Conservation (phyloP, 2,888 invertebrate species). For the Campaea margaritaria region DNA sequence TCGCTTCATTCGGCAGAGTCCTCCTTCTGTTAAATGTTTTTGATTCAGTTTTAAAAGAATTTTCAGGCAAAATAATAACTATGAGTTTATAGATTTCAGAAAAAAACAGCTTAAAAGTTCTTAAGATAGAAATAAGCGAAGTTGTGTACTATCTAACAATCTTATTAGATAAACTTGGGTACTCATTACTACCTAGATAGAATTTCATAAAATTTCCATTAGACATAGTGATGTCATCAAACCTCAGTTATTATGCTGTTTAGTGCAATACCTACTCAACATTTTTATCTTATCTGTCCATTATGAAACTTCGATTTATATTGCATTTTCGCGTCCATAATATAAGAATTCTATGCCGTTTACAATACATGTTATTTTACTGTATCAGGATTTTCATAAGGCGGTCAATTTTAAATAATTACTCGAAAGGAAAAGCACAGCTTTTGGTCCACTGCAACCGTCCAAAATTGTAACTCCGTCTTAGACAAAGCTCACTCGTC, state of each 20-base stretch:
- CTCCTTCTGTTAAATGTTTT: too few species aligned
- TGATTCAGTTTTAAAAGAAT: too few species aligned
- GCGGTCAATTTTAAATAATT: conserved; percentile 25
- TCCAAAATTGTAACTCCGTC: conserved; percentile 72
- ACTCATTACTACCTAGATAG: conserved; percentile 12
- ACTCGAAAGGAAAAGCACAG: conserved; percentile 50
- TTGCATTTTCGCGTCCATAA: conserved; percentile 18
- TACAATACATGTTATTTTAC: too few species aligned
- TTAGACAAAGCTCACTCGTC: conserved; percentile 38
- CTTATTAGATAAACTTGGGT: too few species aligned
- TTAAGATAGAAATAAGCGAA: too few species aligned
- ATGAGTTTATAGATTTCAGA: too few species aligned
- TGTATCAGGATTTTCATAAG: not conserved
- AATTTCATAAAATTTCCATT: conserved; percentile 12
- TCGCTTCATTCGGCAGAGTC: too few species aligned
- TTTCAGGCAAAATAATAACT: too few species aligned
- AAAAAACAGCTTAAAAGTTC: too few species aligned
- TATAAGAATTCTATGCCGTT: too few species aligned
- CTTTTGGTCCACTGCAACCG: conserved; percentile 68
- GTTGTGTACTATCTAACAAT: too few species aligned
- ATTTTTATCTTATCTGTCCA: conserved; percentile 32
- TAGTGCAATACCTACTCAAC: conserved; percentile 17
- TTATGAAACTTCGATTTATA: conserved; percentile 10
- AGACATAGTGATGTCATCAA: conserved; percentile 7
- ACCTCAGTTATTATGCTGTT: not conserved